A percentile compares a stretch with the other conserved stretches of the same genome.
phyloP scores from a whole-genome alignment of 2,888 invertebrate species.

The Mactromeris polynyma region DNA sequence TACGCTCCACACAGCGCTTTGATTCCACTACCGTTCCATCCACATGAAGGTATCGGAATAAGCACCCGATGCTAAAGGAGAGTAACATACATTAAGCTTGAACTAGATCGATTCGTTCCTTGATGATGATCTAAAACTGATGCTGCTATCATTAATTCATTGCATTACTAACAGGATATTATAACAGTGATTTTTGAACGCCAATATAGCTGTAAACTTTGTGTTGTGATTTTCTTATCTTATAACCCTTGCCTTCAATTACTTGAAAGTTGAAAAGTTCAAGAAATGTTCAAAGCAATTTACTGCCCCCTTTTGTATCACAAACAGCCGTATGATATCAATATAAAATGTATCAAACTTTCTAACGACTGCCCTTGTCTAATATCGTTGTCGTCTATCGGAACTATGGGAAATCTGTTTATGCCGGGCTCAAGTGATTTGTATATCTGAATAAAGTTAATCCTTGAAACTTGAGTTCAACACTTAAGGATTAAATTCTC shows the following conservation, averaged over 20 bases:
- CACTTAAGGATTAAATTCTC: background rate
- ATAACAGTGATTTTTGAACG: too few species aligned
- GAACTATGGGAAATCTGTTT: constrained; percentile 8
- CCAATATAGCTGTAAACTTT: too few species aligned
- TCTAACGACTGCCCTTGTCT: constrained; percentile 1
- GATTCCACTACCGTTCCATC: too few species aligned
- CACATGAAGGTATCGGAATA: too few species aligned
- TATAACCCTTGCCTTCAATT: background rate
- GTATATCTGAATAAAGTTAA: constrained; percentile 1
- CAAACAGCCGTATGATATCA: background rate
- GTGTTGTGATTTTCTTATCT: too few species aligned
- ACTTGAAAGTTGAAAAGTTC: background rate
- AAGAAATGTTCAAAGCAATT: background rate
- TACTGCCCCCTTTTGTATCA: background rate
- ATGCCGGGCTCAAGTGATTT: constrained; percentile 18
- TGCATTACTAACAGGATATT: too few species aligned
- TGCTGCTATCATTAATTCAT: too few species aligned
- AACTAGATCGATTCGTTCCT: too few species aligned
- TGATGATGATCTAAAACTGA: too few species aligned
- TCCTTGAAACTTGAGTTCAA: background rate
- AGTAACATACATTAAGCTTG: too few species aligned
- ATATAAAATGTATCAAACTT: background rate
- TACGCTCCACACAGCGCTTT: too few species aligned
- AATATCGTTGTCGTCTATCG: constrained; percentile 12
- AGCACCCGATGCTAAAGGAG: too few species aligned